Evolutionary conservation across 2,113 vertebrate genomes (phyloP).

Genomic region (Tupaia chinensis): DNA sequence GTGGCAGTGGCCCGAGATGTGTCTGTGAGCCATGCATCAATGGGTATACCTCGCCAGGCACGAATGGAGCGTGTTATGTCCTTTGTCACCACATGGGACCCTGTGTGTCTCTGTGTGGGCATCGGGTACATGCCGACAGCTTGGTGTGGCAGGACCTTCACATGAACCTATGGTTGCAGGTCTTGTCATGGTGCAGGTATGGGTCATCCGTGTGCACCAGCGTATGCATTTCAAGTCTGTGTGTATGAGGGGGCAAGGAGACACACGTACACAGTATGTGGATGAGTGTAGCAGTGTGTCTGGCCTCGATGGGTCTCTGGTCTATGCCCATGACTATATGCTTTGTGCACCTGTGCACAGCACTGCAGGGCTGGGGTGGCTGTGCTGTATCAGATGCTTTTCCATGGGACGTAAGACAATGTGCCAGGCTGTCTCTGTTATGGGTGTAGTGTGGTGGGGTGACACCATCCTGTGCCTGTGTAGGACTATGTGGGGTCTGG

Average conservation of each 20-base stretch:
- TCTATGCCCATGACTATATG: accelerated
- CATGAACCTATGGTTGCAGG: accelerated
- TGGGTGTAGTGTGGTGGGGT: accelerated
- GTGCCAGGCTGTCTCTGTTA: accelerated
- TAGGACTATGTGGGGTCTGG: not conserved
- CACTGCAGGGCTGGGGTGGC: not conserved
- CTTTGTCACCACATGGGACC: not conserved
- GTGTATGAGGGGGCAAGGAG: not conserved
- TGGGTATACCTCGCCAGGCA: accelerated
- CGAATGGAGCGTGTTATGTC: not conserved
- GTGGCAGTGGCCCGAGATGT: accelerated
- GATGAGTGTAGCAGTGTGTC: not conserved
- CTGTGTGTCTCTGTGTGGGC: not conserved
- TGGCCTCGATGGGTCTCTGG: not conserved
- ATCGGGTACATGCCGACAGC: not conserved
- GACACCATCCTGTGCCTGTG: not conserved
- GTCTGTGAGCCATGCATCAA: accelerated
- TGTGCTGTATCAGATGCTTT: not conserved
- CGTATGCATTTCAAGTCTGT: not conserved
- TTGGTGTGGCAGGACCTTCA: not conserved
- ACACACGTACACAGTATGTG: accelerated
- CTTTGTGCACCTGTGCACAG: too few species aligned
- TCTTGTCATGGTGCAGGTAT: accelerated
- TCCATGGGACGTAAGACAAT: accelerated
- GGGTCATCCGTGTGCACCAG: not conserved